Base-by-base conservation (phyloP, 2,797 vertebrate genomes). In the Lemur catta region DNA sequence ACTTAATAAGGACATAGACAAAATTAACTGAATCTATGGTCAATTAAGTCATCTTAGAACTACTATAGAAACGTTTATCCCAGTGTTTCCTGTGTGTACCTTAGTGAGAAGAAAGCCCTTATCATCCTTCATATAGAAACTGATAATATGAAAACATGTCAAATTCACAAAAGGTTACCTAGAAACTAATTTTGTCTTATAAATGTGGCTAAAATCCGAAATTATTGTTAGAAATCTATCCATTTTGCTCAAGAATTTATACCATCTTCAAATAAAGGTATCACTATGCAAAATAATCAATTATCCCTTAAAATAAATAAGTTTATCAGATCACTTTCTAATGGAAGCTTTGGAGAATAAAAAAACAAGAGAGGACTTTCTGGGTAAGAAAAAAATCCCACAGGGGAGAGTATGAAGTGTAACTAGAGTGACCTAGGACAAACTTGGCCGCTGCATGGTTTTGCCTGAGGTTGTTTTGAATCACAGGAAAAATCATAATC, bases 171-270 rank as follows among this genome's bases (percentile, higher is more conserved):
- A n/a, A 10, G 7, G 20, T 89, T 71, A 72, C 2, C 43, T 75
- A 78, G 72, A 90, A 90, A 94, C 78, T 86, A 79, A 88, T 92
- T 81, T 92, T 65, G 7, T 61, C 87, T 86, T 82, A 85, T 35
- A 89, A 93, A 69, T 76, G 55, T 43, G 63, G 24, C 26, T 79
- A 43, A 63, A 72, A 82, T 82, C 57, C 59, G 48, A 92, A 85
- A 35, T 48, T 72, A 50, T 76, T 15, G 81, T 91, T 82, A 38
- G n/a, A 84, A 82, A 71, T 28, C 1, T n/a, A 61, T 63, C 28
- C 43, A 55, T 74, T 88, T 72, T 5, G 9, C 9, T 67, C 33
- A 94, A 86, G 30, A 11, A 91, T 86, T 85, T 55, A 74, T 46
- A 18, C 10, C 13, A 52, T 63, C 22, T 28, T 28, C 13, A 85